Evolutionary conservation across 2,113 vertebrate genomes (phyloP), one percentile per base, ranked within the genome.

Genomic region (Cyanocitta stelleri): DNA sequence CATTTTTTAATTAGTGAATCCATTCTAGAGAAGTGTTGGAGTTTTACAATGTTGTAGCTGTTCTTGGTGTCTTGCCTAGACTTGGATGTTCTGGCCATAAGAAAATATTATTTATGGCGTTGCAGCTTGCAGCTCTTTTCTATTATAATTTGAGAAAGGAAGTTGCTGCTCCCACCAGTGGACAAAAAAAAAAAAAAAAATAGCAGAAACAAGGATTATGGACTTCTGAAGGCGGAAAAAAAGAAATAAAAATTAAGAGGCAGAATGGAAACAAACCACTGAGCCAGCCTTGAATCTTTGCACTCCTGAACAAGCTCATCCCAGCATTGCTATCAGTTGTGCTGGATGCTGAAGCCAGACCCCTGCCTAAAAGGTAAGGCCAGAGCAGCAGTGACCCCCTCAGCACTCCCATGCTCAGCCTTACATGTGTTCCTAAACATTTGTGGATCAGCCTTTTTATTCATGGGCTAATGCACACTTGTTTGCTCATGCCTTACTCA

Each of bases 401-500:
- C 11, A 37, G n/a, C 54, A 16, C 62, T 85, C 49, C 77, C 84
- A 71, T 87, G 74, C 14, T 4, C 11, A 2, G 59, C 1, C 1
- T 79, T 58, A 19, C 85, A 89, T n/a, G 41, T 93, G 93, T n/a
- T 75, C 89, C 85, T 91, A 75, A 96, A 92, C 66, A 46, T 91
- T 91, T 87, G 77, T 81, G 88, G 85, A 94, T 78, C 93, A 85
- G 74, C 81, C 37, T 82, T 97, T 91, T 93, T 96, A 62, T 95
- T 91, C 94, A 76, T 68, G 91, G 94, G 62, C 91, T 96, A 95
- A 94, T 16, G 77, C 89, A 95, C 19, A 74, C 93, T 87, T 95
- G 93, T 96, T 96, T 96, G 94, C 91, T 96, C 96, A 96, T 96
- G 95, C 89, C 87, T 97, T 96, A 96, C 94, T 96, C 96, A 96